Conservation (phyloP, 2,888 invertebrate genomes). For the Mycalesis mineus region DNA sequence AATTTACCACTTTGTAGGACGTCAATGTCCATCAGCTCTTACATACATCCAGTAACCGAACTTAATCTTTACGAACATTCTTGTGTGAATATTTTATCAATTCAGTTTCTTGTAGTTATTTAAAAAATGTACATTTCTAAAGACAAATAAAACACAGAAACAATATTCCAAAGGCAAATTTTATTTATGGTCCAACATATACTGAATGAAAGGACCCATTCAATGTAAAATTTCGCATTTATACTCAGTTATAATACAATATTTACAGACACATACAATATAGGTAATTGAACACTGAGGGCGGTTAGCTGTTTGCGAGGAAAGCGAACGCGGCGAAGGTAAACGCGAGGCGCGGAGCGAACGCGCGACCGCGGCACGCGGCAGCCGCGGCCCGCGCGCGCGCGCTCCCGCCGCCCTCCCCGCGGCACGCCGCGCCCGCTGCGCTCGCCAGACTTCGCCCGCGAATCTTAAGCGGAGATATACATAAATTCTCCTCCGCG, state of each 20-base stretch:
- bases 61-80: no score
- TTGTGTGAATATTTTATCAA: no score
- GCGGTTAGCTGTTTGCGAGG: conserved; percentile 62
- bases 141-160: conserved; percentile 3
- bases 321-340: conserved; percentile 53
- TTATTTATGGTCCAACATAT: conserved; percentile 77
- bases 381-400: conserved; percentile 51
- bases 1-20: no score
- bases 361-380: conserved; percentile 39
- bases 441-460: conserved; percentile 84
- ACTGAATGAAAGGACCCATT: conserved; percentile 76
- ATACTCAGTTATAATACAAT: conserved; percentile 67
- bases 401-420: conserved; percentile 62
- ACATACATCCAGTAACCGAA: no score
- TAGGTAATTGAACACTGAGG: conserved; percentile 62
- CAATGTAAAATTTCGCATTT: conserved; percentile 74
- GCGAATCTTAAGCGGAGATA: conserved; percentile 90
- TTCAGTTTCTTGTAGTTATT: no score
- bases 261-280: conserved; percentile 67
- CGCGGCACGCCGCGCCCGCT: conserved; percentile 58
- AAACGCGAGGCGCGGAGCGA: conserved; percentile 37
- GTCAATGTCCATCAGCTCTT: no score
- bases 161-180: conserved; percentile 68
- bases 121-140: no score
- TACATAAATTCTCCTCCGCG: conserved; percentile 87